Base-by-base conservation (phyloP, 2,113 vertebrate genomes). In the Percopsis transmontana region DNA sequence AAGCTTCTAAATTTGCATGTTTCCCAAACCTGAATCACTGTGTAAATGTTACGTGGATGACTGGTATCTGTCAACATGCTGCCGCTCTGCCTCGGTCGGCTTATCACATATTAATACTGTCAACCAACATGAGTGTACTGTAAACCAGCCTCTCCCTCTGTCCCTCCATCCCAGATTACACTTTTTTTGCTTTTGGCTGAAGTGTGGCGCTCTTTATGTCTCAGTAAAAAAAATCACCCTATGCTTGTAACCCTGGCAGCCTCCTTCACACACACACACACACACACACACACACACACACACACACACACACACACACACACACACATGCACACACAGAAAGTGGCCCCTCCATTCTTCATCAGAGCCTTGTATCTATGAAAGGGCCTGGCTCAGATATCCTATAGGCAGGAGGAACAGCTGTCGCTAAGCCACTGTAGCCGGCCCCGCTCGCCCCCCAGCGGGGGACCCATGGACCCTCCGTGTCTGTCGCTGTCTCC, bases 301-400 rank as follows among this genome's bases (percentile, higher is more conserved):
- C 24, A 21, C 50, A 21, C 50, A 27, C 67, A 74, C 19, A 60
- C 18, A 11, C 18, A 11, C 48, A 51, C 18, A 10, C 24, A 11
- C n/a, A 44, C 33, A 45, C 19, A 4, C 51, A 23, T 38, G 14
- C 21, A 42, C 9, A 55, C 53, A 23, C 68, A 38, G 58, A 68
- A 80, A 73, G 68, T 79, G 61, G 68, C 86, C 90, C 85, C 89
- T 79, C 86, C 76, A 91, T 93, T 94, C 90, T 94, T 92, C 90
- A 81, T 82, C 63, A 0, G 72, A 80, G 91, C 85, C 90, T 93
- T 95, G 91, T 94, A 89, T 93, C 91, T 93, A 90, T 95, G 93
- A 96, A 97, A 88, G 93, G 91, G 91, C 92, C 87, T 91, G 86
- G 94, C 94, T 97, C 94, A 91, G 91, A 96, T 97, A 95, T 96